Evolutionary conservation across 2,888 invertebrate genomes (phyloP), one percentile per base, ranked within the genome.

Genomic region (Netelia virgata): DNA sequence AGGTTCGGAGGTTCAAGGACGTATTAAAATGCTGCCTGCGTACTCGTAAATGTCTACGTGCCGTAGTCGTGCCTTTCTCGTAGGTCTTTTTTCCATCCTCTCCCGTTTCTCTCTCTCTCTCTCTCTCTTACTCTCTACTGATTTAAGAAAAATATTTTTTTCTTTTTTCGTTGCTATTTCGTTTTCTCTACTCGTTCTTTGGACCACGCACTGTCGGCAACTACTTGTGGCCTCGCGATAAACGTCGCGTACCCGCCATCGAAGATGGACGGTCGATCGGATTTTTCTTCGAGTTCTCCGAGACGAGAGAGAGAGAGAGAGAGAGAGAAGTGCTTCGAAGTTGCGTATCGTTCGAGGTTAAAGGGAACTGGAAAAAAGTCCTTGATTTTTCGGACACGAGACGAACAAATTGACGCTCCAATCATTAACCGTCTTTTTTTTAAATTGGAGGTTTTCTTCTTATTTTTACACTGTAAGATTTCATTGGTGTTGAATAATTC

Each of bases 1-100:
- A 77, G 77, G 84, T 84, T 85, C 89, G 86, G 87, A 83, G 88
- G 88, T 90, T 89, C 90, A 89, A 86, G 90, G 87, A 88, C 83
- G 90, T 90, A 90, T 90, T 90, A 89, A 90, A 88, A 90, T 87
- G 88, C 90, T 90, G 90, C 89, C 88, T 89, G 88, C 88, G 90
- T 80, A 90, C 90, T 90, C 90, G 90, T 90, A 90, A 90, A 90
- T 87, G 90, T 90, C 90, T 87, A 85, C 88, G 76, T 84, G 83
- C 75, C 78, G 83, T 74, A 79, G 81, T 77, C 80, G 86, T 77
- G 84, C 84, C 72, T 77, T 83, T 81, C 86, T 73, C 84, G 83
- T 89, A 75, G 85, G 87, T 90, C 86, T 88, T 87, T 85, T 84
- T 61, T 66, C 43, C 18, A 36, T 36, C 9, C 11, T 47, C 36